Evolutionary conservation across 2,888 invertebrate genomes (phyloP).

Genomic region (Sinohyriopsis cumingii): DNA sequence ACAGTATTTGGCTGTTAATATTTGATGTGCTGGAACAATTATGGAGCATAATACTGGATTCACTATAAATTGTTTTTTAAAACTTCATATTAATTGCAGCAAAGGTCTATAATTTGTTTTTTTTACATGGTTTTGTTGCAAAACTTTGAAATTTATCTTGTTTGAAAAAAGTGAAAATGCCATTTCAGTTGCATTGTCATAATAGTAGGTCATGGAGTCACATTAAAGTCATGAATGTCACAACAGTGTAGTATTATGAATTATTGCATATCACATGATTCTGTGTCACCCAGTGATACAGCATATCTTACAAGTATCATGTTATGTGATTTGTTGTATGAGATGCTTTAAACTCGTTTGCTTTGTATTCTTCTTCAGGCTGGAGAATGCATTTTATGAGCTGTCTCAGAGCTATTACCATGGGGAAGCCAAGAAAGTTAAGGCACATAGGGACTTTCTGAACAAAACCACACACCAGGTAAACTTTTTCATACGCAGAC

Average conservation of each 20-base stretch:
- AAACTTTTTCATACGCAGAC: conserved; percentile 4
- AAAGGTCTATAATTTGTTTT: too few species aligned
- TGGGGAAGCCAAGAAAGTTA: conserved; percentile 86
- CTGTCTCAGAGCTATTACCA: conserved; percentile 94
- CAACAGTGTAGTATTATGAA: too few species aligned
- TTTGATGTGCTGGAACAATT: background rate
- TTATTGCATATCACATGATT: too few species aligned
- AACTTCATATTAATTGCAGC: too few species aligned
- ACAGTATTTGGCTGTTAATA: background rate
- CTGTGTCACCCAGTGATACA: background rate
- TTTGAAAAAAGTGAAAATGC: too few species aligned
- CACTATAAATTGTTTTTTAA: background rate
- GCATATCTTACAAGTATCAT: background rate
- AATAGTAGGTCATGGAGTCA: too few species aligned
- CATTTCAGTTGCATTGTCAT: too few species aligned
- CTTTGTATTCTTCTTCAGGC: conserved; percentile 74
- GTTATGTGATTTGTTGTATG: background rate
- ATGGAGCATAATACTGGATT: background rate
- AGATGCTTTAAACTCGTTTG: background rate
- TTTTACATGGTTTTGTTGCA: too few species aligned
- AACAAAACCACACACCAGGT: conserved; percentile 91
- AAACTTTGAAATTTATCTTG: too few species aligned
- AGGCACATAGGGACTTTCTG: conserved; percentile 90
- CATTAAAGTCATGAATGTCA: too few species aligned
- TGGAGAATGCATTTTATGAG: conserved; percentile 95